Base-by-base conservation (phyloP, 2,797 vertebrate species). In the Vultur gryphus region DNA sequence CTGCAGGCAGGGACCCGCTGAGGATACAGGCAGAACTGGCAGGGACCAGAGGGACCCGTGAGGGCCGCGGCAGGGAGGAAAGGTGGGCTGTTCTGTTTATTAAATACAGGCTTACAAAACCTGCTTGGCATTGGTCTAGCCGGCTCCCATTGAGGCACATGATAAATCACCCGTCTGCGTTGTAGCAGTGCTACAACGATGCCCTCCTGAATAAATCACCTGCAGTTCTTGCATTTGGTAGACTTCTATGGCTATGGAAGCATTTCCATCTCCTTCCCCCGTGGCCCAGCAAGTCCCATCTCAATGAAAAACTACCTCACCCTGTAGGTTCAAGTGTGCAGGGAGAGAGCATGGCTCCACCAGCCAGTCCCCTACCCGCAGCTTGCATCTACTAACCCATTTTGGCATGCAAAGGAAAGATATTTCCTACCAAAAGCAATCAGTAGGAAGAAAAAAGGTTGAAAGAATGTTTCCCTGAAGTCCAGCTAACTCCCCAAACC, bases 401-500 rank as follows among this genome's bases (percentile, higher is more conserved):
- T 39, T 59, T 58, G 87, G 41, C 3, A 0, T 4, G 44, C 8
- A 33, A 51, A 54, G n/a, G 7, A 35, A 66, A 86, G 57, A 48
- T 55, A 20, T 88, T 93, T 62, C 43, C 69, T 75, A 72, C 48
- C 69, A 81, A 78, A 88, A 75, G 46, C 57, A 90, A 86, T 84
- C 65, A 69, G 16, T 9, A 55, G 49, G 69, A 88, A 94, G 37
- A 69, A 90, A 49, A 75, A 69, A 41, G 7, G 6, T 31, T 54
- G 72, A 92, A 84, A 84, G 69, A 88, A 70, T 90, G 69, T 79
- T 95, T 82, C 61, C 89, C 69, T 1, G 7, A 81, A 95, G 82
- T 67, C 84, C 89, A 62, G 82, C 1, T 2, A 94, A 88, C 39
- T 90, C 62, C 91, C 51, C 73, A 95, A 84, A 95, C 37, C 29